Percentiles rank a stretch among this genome's conserved stretches.
Evolutionary conservation across 2,797 vertebrate species (phyloP).

Genomic region (Spinibarbus caldwelli): DNA sequence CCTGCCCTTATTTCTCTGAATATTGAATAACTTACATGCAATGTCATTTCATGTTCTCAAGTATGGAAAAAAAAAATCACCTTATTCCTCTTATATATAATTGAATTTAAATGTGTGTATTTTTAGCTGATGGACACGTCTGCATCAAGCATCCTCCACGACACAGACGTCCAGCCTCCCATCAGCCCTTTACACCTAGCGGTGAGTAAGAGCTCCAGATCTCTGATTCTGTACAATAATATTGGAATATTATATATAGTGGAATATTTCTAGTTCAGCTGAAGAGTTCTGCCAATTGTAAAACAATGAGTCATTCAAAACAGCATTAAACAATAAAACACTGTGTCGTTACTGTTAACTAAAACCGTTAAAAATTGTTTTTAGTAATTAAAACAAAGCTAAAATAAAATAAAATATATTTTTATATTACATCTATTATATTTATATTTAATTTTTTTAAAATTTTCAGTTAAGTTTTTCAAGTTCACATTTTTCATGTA

Average conservation of each 20-base stretch:
- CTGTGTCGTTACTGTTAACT: not conserved
- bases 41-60: not conserved
- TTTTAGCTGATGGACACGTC: slow-evolving; percentile 96
- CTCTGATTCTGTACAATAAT: not conserved
- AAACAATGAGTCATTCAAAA: not conserved
- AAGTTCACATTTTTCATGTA: too few relatives aligned
- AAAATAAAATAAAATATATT: not conserved
- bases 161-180: slow-evolving; percentile 89
- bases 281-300: too few relatives aligned
- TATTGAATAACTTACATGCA: not conserved
- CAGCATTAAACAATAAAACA: not conserved
- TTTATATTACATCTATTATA: not conserved
- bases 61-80: not conserved
- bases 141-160: slow-evolving; percentile 92
- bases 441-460: too few relatives aligned
- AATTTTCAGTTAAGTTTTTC: too few relatives aligned
- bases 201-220: slow-evolving; percentile 81
- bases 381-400: not conserved
- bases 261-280: too few relatives aligned
- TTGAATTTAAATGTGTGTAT: slow-evolving; percentile 51
- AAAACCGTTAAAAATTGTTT: not conserved
- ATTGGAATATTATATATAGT: not conserved
- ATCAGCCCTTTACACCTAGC: slow-evolving; percentile 96
- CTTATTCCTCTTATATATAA: not conserved
- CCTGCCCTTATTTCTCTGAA: not conserved